These are phyloP conservation scores for Plodia interpunctella DNA, from an alignment of 1,140 invertebrate species.

Conservation along the genomic window DNA sequence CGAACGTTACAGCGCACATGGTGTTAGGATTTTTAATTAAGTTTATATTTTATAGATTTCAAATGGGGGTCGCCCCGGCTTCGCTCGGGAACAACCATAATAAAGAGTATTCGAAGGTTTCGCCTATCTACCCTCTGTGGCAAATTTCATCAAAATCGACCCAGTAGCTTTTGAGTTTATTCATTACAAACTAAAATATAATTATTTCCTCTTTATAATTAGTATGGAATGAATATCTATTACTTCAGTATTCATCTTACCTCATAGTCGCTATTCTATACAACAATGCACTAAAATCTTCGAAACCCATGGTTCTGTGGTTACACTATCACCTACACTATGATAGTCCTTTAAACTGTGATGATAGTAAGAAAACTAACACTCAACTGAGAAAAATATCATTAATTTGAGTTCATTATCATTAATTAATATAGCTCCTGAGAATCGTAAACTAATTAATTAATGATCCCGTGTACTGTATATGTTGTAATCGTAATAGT, in stretches of 20 bases:
- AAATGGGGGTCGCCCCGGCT: too few relatives aligned
- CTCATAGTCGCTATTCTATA: constrained; percentile 8
- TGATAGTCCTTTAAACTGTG: not conserved
- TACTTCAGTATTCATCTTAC: not conserved
- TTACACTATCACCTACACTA: not conserved
- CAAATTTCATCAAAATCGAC: too few relatives aligned
- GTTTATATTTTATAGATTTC: too few relatives aligned
- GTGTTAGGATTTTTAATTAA: too few relatives aligned
- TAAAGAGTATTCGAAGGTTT: too few relatives aligned
- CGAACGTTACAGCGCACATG: too few relatives aligned
- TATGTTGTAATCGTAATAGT: not conserved
- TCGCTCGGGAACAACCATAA: too few relatives aligned
- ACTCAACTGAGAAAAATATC: not conserved
- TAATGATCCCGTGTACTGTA: not conserved
- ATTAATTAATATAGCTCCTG: not conserved
- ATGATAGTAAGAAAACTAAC: not conserved
- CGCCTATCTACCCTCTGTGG: too few relatives aligned
- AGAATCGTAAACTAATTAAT: not conserved
- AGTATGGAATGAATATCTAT: not conserved
- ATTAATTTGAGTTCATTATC: too few relatives aligned
- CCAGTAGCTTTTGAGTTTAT: too few relatives aligned
- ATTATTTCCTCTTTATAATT: too few relatives aligned
- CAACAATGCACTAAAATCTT: not conserved
- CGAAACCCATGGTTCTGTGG: not conserved
- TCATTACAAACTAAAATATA: too few relatives aligned